Evolutionary conservation across 2,888 invertebrate genomes (phyloP), one percentile per base, ranked within the genome.

Genomic region (Epirrhoe alternata): DNA sequence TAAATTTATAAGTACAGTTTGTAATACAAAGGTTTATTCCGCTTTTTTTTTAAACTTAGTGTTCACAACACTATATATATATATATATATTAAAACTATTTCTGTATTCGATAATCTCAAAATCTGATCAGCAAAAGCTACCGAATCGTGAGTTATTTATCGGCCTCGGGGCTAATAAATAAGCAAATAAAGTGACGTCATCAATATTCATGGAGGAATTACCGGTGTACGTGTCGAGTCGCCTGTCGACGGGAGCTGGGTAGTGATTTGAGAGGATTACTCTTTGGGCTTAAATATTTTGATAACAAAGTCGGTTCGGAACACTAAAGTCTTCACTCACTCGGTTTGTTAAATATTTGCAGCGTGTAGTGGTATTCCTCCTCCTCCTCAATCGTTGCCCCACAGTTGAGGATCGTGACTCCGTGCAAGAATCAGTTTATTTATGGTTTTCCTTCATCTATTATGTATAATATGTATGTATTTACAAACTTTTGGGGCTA

Each of bases 191-290:
- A 89, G 85, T 88, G 87, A 82, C 79, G 70, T 74, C 85, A 88
- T 89, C 87, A 89, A 89, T 89, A 89, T 89, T 89, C 89, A 89
- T 89, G 85, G 80, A 77, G 70, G 80, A 83, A 89, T 89, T 88
- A 89, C 79, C 80, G 77, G 60, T 76, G 78, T 76, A 83, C 87
- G 86, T 87, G 88, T 81, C 77, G 74, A 74, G 69, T 75, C 77
- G 76, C 77, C 74, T 61, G 66, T 64, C 64, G 66, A 57, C 69
- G 54, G 61, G 56, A 17, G 63, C 68, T 59, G 64, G 66, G 71
- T 69, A 66, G 53, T 71, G 69, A 71, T 72, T 69, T 64, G 63
- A 68, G 62, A 61, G 64, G 70, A 72, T 72, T 69, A 73, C 63
- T 69, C 54, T 54, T 64, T 50, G 54, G 56, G 52, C 52, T 63